Conservation (phyloP, 2,113 vertebrate species). For the Tetrao urogallus region DNA sequence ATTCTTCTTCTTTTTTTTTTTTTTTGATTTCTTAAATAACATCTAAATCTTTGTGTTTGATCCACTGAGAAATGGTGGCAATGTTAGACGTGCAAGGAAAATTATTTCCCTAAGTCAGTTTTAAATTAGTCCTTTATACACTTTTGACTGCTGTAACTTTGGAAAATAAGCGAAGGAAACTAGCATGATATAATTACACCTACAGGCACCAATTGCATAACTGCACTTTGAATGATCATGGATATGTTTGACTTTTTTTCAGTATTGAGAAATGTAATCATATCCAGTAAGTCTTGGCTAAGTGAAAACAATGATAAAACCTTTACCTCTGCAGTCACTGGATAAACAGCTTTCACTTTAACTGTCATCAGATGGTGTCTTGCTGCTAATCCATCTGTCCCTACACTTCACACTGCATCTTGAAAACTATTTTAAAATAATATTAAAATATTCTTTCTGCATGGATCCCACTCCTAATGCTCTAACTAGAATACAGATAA, state of each 20-base stretch:
- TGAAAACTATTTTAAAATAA: not conserved
- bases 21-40: not conserved
- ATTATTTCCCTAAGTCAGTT: not conserved
- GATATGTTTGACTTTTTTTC: not conserved
- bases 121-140: not conserved
- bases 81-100: not conserved
- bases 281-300: not conserved
- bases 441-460: not conserved
- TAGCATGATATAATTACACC: not conserved
- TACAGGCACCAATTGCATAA: not conserved
- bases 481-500: not conserved
- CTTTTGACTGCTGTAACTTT: not conserved
- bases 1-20: not conserved
- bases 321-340: not conserved
- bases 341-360: not conserved
- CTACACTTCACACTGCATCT: not conserved
- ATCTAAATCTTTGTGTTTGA: not conserved
- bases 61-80: not conserved
- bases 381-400: conserved; percentile 37
- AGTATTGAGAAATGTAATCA: not conserved
- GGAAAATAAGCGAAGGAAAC: not conserved
- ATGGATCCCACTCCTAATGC: not conserved
- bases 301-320: conserved; percentile 3
- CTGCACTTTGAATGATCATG: not conserved
- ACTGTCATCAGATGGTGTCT: not conserved